Evolutionary conservation across 2,888 invertebrate species (phyloP), one percentile per base, ranked within the genome.

Genomic region (Sesia apiformis): DNA sequence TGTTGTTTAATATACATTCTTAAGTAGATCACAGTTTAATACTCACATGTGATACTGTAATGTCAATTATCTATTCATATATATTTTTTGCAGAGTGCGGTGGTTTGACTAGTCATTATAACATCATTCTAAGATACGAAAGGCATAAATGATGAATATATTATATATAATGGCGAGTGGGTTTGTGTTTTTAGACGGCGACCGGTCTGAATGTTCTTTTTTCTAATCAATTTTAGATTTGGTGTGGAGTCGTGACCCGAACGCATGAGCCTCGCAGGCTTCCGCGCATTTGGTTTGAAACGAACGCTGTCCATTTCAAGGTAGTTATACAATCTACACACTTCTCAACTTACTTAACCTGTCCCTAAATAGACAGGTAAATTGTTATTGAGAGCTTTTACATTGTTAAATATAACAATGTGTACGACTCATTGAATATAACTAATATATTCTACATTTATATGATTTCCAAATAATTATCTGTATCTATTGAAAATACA

Each of bases 191-290:
- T 81, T 72, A 65, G 58, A 51, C 55, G 58, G 55, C 60, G 65
- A 70, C 70, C 68, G 69, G 69, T 74, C 65, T 60, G 58, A 63
- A 64, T 71, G 69, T 64, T 69, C 66, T 79, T 81, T 79, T 83
- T 81, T 66, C 74, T 81, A 83, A 83, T 83, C 81, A 82, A 82
- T 83, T 81, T 84, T 80, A 78, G 74, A 84, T 85, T 84, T 82
- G 79, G 77, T 80, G 74, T 79, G 75, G 68, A 79, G 72, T 85
- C 83, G 84, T 83, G 86, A 86, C 79, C 72, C 63, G 69, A 67
- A 65, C 75, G 76, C 78, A 75, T 76, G 78, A 77, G 72, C 63
- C 68, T 70, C 60, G 69, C 65, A 63, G 74, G 80, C 81, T 81
- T 79, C 80, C 79, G 78, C 68, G 74, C 75, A 68, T 72, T 75